These are phyloP conservation scores for Bombyx mandarina DNA, from an alignment of 1,140 invertebrate genomes.

Conservation along the genomic window DNA sequence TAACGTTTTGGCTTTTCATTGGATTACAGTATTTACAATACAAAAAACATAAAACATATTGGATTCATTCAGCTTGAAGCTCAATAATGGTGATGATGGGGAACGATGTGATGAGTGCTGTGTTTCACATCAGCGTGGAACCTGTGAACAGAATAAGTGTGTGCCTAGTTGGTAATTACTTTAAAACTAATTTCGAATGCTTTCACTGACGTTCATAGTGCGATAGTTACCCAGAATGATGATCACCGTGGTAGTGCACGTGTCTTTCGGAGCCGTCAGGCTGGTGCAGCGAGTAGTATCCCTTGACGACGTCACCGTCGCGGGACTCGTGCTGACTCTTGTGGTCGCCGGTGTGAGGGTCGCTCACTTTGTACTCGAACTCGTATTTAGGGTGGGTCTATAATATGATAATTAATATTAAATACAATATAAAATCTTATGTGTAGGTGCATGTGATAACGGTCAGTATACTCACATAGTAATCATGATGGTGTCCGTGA, in stretches of 20 bases:
- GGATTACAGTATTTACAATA: too few species aligned
- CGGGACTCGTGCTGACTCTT: slow-evolving; percentile 7
- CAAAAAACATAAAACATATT: too few species aligned
- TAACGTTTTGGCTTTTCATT: too few species aligned
- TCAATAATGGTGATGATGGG: slow-evolving; percentile 4
- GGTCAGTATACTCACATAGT: slow-evolving; percentile 1
- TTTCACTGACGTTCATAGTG: neutral
- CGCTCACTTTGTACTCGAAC: slow-evolving; percentile 7
- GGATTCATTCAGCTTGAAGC: too few species aligned
- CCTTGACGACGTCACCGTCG: slow-evolving; percentile 8
- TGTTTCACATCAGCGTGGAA: slow-evolving; percentile 7
- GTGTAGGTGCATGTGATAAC: neutral
- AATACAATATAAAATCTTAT: neutral
- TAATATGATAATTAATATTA: neutral
- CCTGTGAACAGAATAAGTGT: slow-evolving; percentile 1
- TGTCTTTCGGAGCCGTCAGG: slow-evolving; percentile 5
- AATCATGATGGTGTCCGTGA: slow-evolving; percentile 7
- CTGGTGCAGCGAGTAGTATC: slow-evolving; percentile 4
- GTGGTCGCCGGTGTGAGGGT: slow-evolving; percentile 4
- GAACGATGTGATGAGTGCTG: slow-evolving; percentile 8
- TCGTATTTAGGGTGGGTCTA: slow-evolving; percentile 8
- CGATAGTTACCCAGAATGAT: slow-evolving; percentile 4
- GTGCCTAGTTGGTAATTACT: neutral
- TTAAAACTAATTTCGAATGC: neutral
- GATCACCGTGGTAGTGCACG: slow-evolving; percentile 5